Evolutionary conservation across 2,888 invertebrate genomes (phyloP).

Genomic region (Syritta pipiens): DNA sequence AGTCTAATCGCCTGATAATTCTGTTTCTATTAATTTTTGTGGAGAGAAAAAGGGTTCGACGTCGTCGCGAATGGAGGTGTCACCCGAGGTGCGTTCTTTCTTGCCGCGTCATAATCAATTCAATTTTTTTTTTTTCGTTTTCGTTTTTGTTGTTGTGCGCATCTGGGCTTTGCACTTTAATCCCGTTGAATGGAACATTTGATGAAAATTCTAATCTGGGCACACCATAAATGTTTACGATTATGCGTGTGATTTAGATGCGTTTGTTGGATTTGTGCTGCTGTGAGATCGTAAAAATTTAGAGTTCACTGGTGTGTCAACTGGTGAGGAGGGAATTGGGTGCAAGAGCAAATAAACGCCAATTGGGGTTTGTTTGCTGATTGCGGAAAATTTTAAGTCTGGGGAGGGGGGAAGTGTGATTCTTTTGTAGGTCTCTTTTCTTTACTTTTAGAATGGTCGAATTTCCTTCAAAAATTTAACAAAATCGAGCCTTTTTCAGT

Average conservation of each 20-base stretch:
- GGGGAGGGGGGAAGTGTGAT: too few species aligned
- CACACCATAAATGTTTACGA: constrained; percentile 78
- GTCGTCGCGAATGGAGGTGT: constrained; percentile 54
- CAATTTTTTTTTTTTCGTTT: constrained; percentile 19
- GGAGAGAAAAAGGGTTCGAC: constrained; percentile 67
- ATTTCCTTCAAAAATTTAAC: too few species aligned
- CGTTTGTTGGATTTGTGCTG: constrained; percentile 13
- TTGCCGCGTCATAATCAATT: constrained; percentile 62
- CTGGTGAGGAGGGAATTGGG: background rate
- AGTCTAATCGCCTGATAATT: constrained; percentile 68
- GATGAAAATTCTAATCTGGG: constrained; percentile 59
- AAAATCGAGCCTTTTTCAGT: too few species aligned
- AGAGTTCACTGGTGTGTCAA: background rate
- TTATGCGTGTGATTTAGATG: constrained; percentile 73
- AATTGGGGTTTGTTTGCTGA: background rate
- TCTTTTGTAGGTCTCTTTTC: too few species aligned
- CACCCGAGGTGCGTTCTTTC: constrained; percentile 45
- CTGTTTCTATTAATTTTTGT: constrained; percentile 68
- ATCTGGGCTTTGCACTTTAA: constrained; percentile 68
- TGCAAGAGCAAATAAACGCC: too few species aligned
- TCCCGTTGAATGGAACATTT: constrained; percentile 63
- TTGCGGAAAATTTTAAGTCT: too few species aligned
- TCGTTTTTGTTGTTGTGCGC: constrained; percentile 23
- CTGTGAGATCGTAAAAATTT: constrained; percentile 4
- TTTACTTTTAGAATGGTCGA: too few species aligned